Evolutionary conservation across 2,888 invertebrate species (phyloP), one percentile per base, ranked within the genome.

Genomic region (Chrysomela aeneicollis): DNA sequence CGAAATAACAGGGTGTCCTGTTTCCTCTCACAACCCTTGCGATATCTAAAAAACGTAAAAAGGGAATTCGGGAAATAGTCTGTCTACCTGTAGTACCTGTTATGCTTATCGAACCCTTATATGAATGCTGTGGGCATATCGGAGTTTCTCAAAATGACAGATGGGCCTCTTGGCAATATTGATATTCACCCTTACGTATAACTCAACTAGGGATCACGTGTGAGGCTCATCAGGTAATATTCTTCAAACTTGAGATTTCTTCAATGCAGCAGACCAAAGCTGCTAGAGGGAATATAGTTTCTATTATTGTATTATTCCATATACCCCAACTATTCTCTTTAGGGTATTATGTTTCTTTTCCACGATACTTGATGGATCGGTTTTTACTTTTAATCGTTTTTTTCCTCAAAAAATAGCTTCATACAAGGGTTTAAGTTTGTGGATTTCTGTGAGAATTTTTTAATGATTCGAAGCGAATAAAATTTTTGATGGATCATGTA

Each of bases 1-100:
- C 66, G 70, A 69, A 66, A 66, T 71, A 71, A 71, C 71, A 71
- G 71, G 69, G 71, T 71, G 71, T 71, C 71, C 63, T 67, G 67
- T 71, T 71, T 66, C 71, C 64, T 64, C 60, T 58, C 53, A 42
- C 64, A 71, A 71, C 71, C 71, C 71, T 69, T 71, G 51, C 69
- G 59, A 57, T 62, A 59, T 66, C 59, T 62, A 59, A 66, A 61
- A 66, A 67, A 52, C 57, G 32, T 55, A 63, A 67, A 65, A 69
- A 63, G 59, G 15, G 52, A 50, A 64, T 55, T 57, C 66, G 51
- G 63, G 60, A 60, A 59, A 54, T 55, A 61, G 15, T 49, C 18
- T 22, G 60, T 64, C 66, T 66, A 66, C 66, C 66, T 66, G 66
- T 66, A 59, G 42, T 62, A 50, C 49, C 9, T 26, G 15, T 26